Base-by-base conservation (phyloP, 2,888 invertebrate species). In the Venusia cambrica region DNA sequence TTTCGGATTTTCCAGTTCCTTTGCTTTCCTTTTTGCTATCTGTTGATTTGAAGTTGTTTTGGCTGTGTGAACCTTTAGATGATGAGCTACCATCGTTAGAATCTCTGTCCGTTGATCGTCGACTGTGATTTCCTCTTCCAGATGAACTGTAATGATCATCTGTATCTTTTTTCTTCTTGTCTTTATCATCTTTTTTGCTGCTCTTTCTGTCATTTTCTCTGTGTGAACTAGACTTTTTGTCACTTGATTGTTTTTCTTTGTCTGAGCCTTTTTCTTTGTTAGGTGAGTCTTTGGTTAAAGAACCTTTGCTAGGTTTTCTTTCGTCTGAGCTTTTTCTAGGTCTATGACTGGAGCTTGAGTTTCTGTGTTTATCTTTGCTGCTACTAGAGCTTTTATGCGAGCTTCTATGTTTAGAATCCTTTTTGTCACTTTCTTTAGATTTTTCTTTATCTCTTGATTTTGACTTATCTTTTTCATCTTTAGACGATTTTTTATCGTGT, bases 91-190 rank as follows among this genome's bases (percentile, higher is more conserved):
- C 94, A 63, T 94, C 94, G 51, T 93, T 94, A 0, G 94, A 94
- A 73, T 95, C 94, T 42, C 93, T 87, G 52, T 93, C 95, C 0
- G 93, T 93, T 0, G 94, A 94, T 26, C 94, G 87, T 3, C 94
- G 88, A 48, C 89, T 89, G 30, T 90, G 89, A 19, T 88, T 89
- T 5, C 88, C 89, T 57, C 92, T 91, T 0, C 89, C 88, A 16
- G 92, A 91, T 2, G 90, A 79, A 51, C 91, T 90, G 37, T 90
- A 91, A 62, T 94, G 94, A 68, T 94, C 94, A 59, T 94, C 94
- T 34, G 85, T 87, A 1, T 87, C 76, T 58, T 90, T 90, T 54
- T 88, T 79, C 49, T 87, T 87, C 35, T 84, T 84, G 14, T 72
- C 75, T 62, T 89, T 81, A 8, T 80, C 78, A 17, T 84, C 81